phyloP scores from a whole-genome alignment of 1,140 invertebrate genomes.

The Patella vulgata region DNA sequence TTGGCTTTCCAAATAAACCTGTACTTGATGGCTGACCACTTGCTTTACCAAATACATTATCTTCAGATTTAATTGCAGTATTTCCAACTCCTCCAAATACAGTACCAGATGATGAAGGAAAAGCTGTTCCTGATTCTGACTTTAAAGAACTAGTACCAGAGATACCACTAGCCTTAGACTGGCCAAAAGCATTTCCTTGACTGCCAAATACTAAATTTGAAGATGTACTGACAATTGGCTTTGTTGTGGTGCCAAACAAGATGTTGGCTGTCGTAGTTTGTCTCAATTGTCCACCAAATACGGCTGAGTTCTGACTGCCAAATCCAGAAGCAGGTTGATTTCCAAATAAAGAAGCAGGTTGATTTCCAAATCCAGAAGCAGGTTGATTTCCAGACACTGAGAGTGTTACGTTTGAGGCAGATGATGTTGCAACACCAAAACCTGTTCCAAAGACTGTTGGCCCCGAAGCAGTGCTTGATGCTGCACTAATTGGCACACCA shows the following conservation, averaged over 20 bases:
- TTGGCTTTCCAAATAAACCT: too few species aligned
- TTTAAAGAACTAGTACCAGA: background rate
- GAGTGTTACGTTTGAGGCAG: background rate
- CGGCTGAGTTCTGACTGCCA: background rate
- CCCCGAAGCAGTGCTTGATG: background rate
- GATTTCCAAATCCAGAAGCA: slow-evolving; percentile 8
- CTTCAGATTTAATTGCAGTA: too few species aligned
- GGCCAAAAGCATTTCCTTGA: background rate
- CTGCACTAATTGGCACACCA: background rate
- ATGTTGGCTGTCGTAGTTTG: background rate
- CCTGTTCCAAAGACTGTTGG: slow-evolving; percentile 8
- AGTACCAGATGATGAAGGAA: background rate
- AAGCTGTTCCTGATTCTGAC: background rate
- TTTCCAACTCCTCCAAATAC: too few species aligned
- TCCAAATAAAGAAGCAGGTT: slow-evolving; percentile 6
- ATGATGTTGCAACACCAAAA: slow-evolving; percentile 1
- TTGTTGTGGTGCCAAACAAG: background rate
- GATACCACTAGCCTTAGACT: background rate
- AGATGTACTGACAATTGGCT: background rate
- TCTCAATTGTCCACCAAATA: slow-evolving; percentile 12
- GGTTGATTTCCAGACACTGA: background rate
- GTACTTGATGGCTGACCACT: too few species aligned
- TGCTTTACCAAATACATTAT: too few species aligned
- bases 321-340: too few species aligned
- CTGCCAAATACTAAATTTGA: slow-evolving; percentile 5